Conservation (phyloP, 2,797 vertebrate genomes). For the Pseudochaenichthys georgianus region DNA sequence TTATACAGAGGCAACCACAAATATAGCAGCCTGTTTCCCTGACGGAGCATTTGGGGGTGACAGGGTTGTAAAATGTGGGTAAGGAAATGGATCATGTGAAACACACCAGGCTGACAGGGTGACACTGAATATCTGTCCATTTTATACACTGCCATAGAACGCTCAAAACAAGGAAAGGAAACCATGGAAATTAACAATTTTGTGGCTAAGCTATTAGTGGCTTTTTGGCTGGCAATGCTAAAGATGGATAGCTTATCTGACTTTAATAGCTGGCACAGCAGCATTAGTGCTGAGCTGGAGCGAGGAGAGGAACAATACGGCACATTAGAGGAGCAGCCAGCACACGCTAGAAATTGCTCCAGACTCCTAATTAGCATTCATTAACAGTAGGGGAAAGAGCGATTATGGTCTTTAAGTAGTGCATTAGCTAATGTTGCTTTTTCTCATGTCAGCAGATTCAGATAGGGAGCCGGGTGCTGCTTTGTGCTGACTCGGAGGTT, state of each 20-base stretch:
- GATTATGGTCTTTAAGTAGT: conserved; percentile 89
- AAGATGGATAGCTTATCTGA: conserved; percentile 86
- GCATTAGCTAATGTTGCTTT: conserved; percentile 88
- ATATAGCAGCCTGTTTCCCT: conserved; percentile 45
- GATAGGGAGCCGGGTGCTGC: conserved; percentile 74
- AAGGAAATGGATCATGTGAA: conserved; percentile 41
- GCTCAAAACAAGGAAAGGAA: conserved; percentile 68
- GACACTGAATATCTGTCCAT: conserved; percentile 50
- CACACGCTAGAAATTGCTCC: conserved; percentile 80
- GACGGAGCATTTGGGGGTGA: conserved; percentile 51
- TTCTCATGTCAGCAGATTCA: conserved; percentile 85
- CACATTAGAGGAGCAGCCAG: conserved; percentile 86
- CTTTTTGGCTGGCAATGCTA: conserved; percentile 81
- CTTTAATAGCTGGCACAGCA: conserved; percentile 86
- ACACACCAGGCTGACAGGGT: conserved; percentile 28
- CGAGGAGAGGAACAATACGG: conserved; percentile 83
- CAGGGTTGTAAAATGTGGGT: conserved; percentile 38
- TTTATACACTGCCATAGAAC: conserved; percentile 50
- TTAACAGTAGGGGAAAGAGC: conserved; percentile 87
- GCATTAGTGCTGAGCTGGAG: conserved; percentile 84
- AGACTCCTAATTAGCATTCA: conserved; percentile 89
- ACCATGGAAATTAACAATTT: conserved; percentile 81
- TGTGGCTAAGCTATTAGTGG: conserved; percentile 83
- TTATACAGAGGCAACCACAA: conserved; percentile 46
- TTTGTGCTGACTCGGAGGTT: conserved; percentile 79